phyloP scores from a whole-genome alignment of 2,113 vertebrate species.

The Phyllostomus hastatus region DNA sequence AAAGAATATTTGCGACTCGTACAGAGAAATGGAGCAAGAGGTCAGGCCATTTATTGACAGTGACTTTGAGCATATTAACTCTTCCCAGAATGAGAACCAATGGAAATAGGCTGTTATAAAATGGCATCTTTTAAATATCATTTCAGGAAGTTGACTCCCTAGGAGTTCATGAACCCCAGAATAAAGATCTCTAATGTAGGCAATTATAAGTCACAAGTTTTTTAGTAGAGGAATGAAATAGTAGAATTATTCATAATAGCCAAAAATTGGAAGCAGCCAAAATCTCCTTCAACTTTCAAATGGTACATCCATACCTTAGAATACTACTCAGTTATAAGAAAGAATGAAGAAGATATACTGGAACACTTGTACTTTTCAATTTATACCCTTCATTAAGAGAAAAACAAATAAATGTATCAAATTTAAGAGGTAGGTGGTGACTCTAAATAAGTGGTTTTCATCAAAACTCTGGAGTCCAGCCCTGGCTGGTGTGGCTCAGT shows the following conservation, averaged over 20 bases:
- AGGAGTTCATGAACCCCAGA: not conserved
- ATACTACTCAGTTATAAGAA: not conserved
- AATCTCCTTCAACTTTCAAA: not conserved
- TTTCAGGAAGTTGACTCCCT: not conserved
- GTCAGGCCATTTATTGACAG: conserved; percentile 18
- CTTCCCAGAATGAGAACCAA: not conserved
- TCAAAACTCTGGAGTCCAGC: not conserved
- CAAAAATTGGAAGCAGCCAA: not conserved
- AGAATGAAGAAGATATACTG: not conserved
- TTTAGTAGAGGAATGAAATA: not conserved
- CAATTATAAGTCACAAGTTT: not conserved
- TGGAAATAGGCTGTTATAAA: not conserved
- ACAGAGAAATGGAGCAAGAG: conserved; percentile 38
- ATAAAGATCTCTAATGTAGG: not conserved
- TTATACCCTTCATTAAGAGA: not conserved
- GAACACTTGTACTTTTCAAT: not conserved
- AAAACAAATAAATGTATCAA: not conserved
- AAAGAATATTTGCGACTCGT: conserved; percentile 2
- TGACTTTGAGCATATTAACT: conserved; percentile 31
- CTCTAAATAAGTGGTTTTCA: not conserved
- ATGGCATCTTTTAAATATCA: conserved; percentile 6
- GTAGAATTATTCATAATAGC: not conserved
- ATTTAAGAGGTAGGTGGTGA: conserved; percentile 2
- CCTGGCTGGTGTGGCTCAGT: no score
- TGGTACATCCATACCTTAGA: not conserved